Base-by-base conservation (phyloP, 1,140 invertebrate species). In the Cyphomyrmex costatus region DNA sequence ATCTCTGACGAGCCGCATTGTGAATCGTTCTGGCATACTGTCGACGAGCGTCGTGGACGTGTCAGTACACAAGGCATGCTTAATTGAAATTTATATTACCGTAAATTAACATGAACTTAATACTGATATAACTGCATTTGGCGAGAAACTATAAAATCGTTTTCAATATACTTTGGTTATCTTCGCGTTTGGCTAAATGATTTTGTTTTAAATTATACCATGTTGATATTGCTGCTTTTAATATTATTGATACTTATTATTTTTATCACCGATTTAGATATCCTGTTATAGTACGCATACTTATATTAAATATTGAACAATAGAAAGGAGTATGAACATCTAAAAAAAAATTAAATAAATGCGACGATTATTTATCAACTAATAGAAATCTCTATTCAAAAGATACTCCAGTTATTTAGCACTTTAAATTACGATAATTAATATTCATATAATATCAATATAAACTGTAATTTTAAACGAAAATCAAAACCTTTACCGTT, bases 81-180 rank as follows among this genome's bases (percentile, higher is more conserved):
- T 83, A 83, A 83, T 83, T 83, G 68, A 83, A 83, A 74, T 73
- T 83, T 83, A 74, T 83, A 74, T 83, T 83, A 74, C 49, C 42
- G 68, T 74, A 83, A 83, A 83, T 83, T 73, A 83, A 83, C 53
- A n/a, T n/a, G 2, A 73, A 60, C 33, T 73, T 83, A 33, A 73
- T 83, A 66, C 51, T 21, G 53, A 21, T 27, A 46, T 24, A 5
- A 49, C 7, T 14, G 42, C 24, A 73, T 27, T 68, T 19, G 8
- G 19, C 10, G 53, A 49, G 36, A 30, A n/a, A 60, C 36, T 73
- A 27, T 73, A 74, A 74, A 61, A 73, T 60, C 4, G 14, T 74
- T 60, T 49, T 46, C 24, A 24, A 49, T 21, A 60, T 33, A 21
- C 14, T 46, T 24, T 30, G 30, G 10, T 46, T 24, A 74, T 33